Percentiles rank a stretch among this genome's conserved stretches.
These are phyloP conservation scores for Odobenus rosmarus DNA, from an alignment of 2,113 vertebrate species.

Conservation along the genomic window DNA sequence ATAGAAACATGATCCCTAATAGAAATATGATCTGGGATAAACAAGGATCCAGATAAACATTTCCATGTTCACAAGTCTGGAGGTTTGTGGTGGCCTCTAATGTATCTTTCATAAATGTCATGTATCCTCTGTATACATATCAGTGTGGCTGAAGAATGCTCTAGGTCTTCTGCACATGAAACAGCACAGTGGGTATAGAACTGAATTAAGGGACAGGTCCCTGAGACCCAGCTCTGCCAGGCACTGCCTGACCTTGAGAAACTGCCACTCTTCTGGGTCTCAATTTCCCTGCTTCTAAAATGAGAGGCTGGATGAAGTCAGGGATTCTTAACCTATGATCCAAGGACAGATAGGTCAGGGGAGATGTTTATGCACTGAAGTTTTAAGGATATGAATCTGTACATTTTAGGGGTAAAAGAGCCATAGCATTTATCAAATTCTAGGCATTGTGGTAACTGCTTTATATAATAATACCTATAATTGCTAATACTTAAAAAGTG, in stretches of 20 bases:
- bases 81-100: not conserved
- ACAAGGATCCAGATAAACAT: not conserved
- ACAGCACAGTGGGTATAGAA: rapidly evolving
- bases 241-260: not conserved
- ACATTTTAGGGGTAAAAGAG: not conserved
- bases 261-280: not conserved
- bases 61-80: not conserved
- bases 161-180: not conserved
- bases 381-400: not conserved
- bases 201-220: not conserved
- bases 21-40: not conserved
- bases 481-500: not conserved
- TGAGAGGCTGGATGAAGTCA: not conserved
- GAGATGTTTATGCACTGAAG: not conserved
- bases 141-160: not conserved
- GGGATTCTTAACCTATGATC: not conserved
- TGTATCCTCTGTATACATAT: not conserved
- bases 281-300: not conserved
- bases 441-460: not conserved
- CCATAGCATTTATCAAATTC: not conserved
- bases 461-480: not conserved
- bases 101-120: not conserved
- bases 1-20: not conserved
- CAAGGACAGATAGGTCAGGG: not conserved
- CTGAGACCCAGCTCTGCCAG: not conserved